phyloP scores from a whole-genome alignment of 2,888 invertebrate genomes.

The Melanotus villosus region DNA sequence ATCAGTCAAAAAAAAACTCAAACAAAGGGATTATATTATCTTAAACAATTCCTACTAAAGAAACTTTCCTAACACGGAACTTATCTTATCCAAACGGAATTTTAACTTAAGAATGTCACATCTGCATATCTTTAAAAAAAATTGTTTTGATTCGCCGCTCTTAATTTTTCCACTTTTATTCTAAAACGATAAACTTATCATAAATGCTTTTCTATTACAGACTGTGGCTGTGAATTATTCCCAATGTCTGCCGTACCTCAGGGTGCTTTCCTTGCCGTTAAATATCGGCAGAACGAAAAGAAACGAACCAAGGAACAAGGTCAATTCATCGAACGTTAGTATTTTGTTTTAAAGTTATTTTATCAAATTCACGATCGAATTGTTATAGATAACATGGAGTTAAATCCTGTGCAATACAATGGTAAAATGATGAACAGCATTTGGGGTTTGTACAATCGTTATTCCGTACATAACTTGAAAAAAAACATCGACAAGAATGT shows the following conservation, averaged over 20 bases:
- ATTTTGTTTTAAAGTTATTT: too few relatives aligned
- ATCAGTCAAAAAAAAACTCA: too few relatives aligned
- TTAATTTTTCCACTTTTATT: too few relatives aligned
- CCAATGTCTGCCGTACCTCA: slow-evolving; percentile 84
- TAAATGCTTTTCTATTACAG: slow-evolving; percentile 57
- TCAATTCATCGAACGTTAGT: slow-evolving; percentile 53
- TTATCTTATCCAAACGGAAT: too few relatives aligned
- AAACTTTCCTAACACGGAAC: too few relatives aligned
- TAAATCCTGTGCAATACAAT: slow-evolving; percentile 80
- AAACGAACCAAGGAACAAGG: slow-evolving; percentile 71
- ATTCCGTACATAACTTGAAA: slow-evolving; percentile 91
- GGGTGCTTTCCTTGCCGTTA: slow-evolving; percentile 80
- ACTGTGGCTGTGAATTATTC: slow-evolving; percentile 61
- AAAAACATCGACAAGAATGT: slow-evolving; percentile 76
- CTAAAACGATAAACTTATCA: too few relatives aligned
- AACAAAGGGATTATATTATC: too few relatives aligned
- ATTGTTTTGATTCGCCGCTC: too few relatives aligned
- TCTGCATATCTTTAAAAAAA: too few relatives aligned
- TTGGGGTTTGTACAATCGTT: slow-evolving; percentile 92
- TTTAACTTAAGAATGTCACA: too few relatives aligned
- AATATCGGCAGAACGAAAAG: slow-evolving; percentile 76
- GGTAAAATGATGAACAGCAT: slow-evolving; percentile 92
- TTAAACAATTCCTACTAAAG: too few relatives aligned
- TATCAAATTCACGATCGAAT: too few relatives aligned
- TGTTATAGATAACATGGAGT: slow-evolving; percentile 30